Evolutionary conservation across 2,113 vertebrate species (phyloP).

Genomic region (Oryzias javanicus): DNA sequence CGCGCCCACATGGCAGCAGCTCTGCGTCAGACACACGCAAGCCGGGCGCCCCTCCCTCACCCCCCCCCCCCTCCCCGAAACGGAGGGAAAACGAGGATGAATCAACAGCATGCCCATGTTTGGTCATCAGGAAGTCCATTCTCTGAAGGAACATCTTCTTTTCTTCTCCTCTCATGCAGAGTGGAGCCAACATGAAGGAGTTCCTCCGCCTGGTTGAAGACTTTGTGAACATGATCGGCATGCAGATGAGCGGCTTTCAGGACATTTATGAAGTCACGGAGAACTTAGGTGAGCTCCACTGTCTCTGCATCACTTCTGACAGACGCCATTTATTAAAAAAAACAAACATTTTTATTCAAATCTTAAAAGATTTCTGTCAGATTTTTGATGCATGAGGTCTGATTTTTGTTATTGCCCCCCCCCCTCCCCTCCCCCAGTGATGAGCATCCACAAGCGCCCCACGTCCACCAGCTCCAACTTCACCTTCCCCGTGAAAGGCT

Average conservation of each 20-base stretch:
- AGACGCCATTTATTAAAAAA: no score
- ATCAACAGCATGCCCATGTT: slow-evolving; percentile 72
- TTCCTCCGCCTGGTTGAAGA: slow-evolving; percentile 91
- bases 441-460: slow-evolving; percentile 93
- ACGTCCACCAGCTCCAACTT: slow-evolving; percentile 84
- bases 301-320: slow-evolving; percentile 40
- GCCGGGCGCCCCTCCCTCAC: slow-evolving; percentile 57
- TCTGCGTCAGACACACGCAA: slow-evolving; percentile 75
- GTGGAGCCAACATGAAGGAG: slow-evolving; percentile 88
- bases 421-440: slow-evolving; percentile 73
- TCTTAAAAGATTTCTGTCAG: no score
- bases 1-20: slow-evolving; percentile 66
- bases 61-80: slow-evolving; percentile 40
- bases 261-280: slow-evolving; percentile 97
- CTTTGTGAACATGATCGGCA: slow-evolving; percentile 92
- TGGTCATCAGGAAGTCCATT: slow-evolving; percentile 62
- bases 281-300: slow-evolving; percentile 95
- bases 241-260: slow-evolving; percentile 94
- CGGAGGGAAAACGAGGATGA: slow-evolving; percentile 50
- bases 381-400: no score
- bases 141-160: no score
- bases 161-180: slow-evolving; percentile 69
- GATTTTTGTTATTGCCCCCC: slow-evolving; percentile 1
- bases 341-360: no score
- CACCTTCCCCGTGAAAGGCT: slow-evolving; percentile 94